These are phyloP conservation scores for Athene cunicularia DNA, from an alignment of 2,113 vertebrate species.

Conservation along the genomic window DNA sequence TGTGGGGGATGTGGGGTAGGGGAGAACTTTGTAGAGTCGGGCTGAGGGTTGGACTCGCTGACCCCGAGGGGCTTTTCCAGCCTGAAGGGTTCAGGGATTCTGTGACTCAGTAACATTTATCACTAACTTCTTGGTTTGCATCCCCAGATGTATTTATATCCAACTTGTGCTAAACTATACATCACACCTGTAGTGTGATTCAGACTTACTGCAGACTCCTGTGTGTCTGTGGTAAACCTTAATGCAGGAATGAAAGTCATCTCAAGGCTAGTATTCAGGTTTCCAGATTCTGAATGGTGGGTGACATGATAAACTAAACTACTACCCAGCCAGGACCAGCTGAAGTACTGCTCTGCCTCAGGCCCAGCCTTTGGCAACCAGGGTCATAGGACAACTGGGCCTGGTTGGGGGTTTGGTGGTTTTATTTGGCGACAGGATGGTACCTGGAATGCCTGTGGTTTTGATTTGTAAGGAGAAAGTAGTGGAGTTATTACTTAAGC, in stretches of 20 bases:
- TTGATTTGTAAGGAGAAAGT: not conserved
- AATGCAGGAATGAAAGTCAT: no score
- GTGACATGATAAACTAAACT: not conserved
- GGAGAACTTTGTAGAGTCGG: no score
- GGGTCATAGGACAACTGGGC: no score
- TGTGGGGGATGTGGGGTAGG: no score
- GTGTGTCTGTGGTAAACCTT: no score
- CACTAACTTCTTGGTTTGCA: fast-evolving
- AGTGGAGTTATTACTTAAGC: not conserved
- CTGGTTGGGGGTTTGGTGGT: not conserved
- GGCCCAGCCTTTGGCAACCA: not conserved
- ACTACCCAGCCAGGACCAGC: fast-evolving
- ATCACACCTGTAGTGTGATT: fast-evolving
- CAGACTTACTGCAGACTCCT: fast-evolving
- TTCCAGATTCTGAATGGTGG: no score
- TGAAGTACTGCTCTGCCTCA: not conserved
- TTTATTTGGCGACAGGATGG: not conserved
- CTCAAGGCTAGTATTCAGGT: not conserved
- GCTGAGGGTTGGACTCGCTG: no score
- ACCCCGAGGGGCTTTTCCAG: no score
- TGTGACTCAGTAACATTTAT: no score
- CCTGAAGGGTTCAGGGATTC: no score
- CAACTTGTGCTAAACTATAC: fast-evolving
- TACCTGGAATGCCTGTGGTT: not conserved
- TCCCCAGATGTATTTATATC: fast-evolving